Evolutionary conservation across 2,113 vertebrate genomes (phyloP).

Genomic region (Brachypteracias leptosomus): DNA sequence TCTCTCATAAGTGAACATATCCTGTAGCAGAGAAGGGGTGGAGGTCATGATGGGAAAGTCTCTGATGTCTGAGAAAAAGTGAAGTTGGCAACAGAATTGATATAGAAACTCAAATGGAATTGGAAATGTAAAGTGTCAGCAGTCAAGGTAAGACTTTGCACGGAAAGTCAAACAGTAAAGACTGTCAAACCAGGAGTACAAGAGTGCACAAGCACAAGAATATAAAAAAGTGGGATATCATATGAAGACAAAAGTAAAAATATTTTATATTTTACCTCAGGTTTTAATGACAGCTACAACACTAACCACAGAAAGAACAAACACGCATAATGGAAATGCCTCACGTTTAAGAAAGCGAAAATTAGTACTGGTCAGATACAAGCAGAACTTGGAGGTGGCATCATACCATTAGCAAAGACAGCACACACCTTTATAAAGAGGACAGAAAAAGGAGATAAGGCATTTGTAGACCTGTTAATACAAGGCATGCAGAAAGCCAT

Average conservation of each 20-base stretch:
- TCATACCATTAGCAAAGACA: background rate
- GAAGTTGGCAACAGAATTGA: background rate
- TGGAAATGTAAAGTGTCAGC: background rate
- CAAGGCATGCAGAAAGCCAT: background rate
- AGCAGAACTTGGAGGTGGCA: background rate
- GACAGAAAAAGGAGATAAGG: background rate
- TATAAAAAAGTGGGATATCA: background rate
- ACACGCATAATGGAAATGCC: background rate
- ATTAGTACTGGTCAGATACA: background rate
- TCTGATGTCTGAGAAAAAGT: background rate
- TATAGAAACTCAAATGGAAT: background rate
- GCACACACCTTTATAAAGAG: background rate
- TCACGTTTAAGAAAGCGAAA: background rate
- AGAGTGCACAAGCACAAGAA: background rate
- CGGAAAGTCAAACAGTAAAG: background rate
- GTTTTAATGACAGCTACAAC: background rate
- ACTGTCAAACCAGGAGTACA: background rate
- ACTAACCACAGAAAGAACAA: background rate
- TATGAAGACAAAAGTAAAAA: background rate
- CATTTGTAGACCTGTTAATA: background rate
- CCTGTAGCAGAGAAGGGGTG: background rate
- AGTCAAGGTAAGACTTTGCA: background rate
- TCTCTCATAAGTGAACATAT: background rate
- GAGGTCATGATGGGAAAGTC: background rate
- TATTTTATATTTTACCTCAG: background rate